Percentiles rank a stretch among this genome's conserved stretches.
Evolutionary conservation across 2,888 invertebrate species (phyloP).

Genomic region (Cactoblastis cactorum): DNA sequence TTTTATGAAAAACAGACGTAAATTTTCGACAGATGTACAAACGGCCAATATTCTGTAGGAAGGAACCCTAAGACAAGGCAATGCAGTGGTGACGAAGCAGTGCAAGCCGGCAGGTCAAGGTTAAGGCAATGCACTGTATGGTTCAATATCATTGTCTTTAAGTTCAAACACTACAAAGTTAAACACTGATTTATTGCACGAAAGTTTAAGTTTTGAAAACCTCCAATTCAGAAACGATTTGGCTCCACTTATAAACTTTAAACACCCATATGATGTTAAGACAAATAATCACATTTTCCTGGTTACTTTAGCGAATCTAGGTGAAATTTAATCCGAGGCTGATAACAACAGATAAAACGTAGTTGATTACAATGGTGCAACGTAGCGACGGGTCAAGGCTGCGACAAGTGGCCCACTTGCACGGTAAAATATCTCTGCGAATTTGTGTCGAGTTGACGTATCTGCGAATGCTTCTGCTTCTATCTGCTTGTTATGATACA

Average conservation of each 20-base stretch:
- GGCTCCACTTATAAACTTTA: no score
- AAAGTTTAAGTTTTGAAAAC: background rate
- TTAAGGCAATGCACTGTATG: slow-evolving; percentile 24
- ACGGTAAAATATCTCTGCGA: slow-evolving; percentile 49
- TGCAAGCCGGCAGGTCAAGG: slow-evolving; percentile 18
- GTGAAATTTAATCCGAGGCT: background rate
- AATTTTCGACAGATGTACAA: no score
- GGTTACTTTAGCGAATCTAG: background rate
- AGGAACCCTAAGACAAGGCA: background rate
- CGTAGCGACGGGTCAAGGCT: slow-evolving; percentile 41
- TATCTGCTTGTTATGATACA: slow-evolving; percentile 4
- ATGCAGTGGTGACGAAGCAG: background rate
- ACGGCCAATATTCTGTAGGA: background rate
- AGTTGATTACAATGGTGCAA: slow-evolving; percentile 16
- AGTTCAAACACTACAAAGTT: no score
- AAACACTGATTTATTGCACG: no score
- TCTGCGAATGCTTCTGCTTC: slow-evolving; percentile 1
- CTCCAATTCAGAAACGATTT: background rate
- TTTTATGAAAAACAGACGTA: no score
- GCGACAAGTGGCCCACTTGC: slow-evolving; percentile 48
- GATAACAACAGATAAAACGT: background rate
- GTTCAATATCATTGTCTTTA: background rate
- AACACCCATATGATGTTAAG: no score
- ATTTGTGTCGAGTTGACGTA: slow-evolving; percentile 23
- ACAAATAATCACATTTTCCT: background rate